Conservation (phyloP, 2,888 invertebrate species). For the Oxycera nigricornis region DNA sequence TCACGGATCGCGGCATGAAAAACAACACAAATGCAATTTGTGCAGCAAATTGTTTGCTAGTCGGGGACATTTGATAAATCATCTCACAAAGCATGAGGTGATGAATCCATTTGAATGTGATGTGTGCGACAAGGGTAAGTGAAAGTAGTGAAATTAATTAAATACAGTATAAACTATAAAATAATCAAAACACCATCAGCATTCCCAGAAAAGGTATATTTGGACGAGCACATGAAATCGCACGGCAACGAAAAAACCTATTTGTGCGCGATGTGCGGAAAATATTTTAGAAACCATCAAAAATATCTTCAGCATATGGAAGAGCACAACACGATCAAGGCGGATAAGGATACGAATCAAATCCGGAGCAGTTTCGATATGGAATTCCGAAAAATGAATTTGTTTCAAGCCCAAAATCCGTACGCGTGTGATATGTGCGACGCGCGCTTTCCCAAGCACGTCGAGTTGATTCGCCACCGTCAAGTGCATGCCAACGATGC, state of each 20-base stretch:
- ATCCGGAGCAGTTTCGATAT: background rate
- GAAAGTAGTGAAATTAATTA: no score
- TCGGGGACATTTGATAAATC: constrained; percentile 66
- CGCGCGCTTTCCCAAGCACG: background rate
- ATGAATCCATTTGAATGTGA: background rate
- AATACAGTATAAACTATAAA: no score
- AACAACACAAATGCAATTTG: constrained; percentile 59
- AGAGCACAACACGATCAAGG: background rate
- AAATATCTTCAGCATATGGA: background rate
- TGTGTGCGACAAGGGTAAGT: background rate
- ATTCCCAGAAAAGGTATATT: background rate
- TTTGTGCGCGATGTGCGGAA: constrained; percentile 52
- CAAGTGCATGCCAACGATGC: background rate
- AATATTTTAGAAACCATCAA: background rate
- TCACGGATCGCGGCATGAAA: background rate
- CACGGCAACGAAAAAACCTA: constrained; percentile 62
- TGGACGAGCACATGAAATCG: constrained; percentile 54
- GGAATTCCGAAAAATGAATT: background rate
- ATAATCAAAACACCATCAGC: no score
- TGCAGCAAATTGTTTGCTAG: constrained; percentile 64
- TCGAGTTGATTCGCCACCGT: background rate
- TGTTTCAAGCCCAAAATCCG: background rate
- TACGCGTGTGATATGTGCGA: background rate
- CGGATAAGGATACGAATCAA: background rate
- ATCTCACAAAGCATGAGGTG: constrained; percentile 50